Conservation (phyloP, 2,888 invertebrate species). For the Schizotus pectinicornis region DNA sequence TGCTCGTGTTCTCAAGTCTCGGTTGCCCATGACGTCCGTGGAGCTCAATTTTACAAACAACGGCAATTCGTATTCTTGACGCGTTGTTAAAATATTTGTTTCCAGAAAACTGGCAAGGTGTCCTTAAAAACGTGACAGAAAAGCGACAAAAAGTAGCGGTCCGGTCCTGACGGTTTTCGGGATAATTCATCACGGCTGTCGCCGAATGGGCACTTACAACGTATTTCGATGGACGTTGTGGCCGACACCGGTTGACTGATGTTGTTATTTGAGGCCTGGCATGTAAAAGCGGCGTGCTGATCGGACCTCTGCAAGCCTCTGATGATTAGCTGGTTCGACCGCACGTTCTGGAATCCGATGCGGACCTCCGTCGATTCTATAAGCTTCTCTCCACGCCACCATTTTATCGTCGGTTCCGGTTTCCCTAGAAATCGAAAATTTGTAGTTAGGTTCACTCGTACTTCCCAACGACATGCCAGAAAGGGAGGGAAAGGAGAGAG, state of each 20-base stretch:
- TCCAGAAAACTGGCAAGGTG: too few species aligned
- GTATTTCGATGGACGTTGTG: conserved; percentile 75
- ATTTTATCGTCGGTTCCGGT: conserved; percentile 74
- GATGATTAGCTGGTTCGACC: conserved; percentile 67
- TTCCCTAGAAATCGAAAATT: conserved; percentile 63
- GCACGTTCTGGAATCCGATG: conserved; percentile 60
- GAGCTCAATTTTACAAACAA: too few species aligned
- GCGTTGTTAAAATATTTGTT: too few species aligned
- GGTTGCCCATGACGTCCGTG: too few species aligned
- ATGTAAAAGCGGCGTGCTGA: conserved; percentile 76
- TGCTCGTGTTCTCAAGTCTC: too few species aligned
- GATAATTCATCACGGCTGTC: conserved; percentile 23
- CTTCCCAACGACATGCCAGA: background rate
- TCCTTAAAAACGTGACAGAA: too few species aligned
- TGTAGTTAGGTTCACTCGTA: background rate
- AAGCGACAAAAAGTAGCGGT: too few species aligned
- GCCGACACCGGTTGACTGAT: conserved; percentile 72
- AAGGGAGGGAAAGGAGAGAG: too few species aligned
- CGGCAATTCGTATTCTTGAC: too few species aligned
- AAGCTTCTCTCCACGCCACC: conserved; percentile 75
- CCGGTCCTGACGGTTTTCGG: background rate
- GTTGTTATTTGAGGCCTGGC: conserved; percentile 80
- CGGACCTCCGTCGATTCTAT: conserved; percentile 66
- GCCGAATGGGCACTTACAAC: conserved; percentile 65
- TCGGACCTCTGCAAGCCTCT: conserved; percentile 71